phyloP scores from a whole-genome alignment of 2,888 invertebrate species.

The Tipula vernalis region DNA sequence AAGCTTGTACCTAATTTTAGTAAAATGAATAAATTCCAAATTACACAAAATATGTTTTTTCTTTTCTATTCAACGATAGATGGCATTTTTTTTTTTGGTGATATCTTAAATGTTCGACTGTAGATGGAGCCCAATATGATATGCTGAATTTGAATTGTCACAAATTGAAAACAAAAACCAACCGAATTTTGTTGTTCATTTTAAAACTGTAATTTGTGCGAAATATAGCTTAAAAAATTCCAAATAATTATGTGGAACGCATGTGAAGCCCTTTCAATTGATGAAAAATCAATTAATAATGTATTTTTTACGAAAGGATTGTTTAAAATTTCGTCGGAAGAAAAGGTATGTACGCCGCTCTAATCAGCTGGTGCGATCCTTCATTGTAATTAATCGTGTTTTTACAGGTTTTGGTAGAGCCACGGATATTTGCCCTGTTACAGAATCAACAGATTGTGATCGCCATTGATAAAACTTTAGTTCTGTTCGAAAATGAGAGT shows the following conservation, averaged over 20 bases:
- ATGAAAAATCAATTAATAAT: constrained; percentile 32
- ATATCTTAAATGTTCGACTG: neutral
- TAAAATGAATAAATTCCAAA: neutral
- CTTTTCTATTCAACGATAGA: neutral
- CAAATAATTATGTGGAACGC: constrained; percentile 29
- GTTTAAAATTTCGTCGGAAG: constrained; percentile 29
- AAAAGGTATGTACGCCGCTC: constrained; percentile 25
- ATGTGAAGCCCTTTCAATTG: constrained; percentile 25
- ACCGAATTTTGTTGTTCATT: neutral
- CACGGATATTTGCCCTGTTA: constrained; percentile 26
- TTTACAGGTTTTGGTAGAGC: constrained; percentile 25
- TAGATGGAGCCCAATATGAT: neutral
- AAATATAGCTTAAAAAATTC: neutral
- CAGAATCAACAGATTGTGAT: constrained; percentile 31
- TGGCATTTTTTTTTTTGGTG: neutral
- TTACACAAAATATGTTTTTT: neutral
- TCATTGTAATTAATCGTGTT: neutral
- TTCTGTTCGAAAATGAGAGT: constrained; percentile 31
- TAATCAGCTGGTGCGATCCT: neutral
- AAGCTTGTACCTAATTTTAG: too few relatives aligned
- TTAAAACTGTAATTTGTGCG: neutral
- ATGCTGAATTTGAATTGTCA: neutral
- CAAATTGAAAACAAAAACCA: neutral
- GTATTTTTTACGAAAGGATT: constrained; percentile 30
- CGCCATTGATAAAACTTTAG: constrained; percentile 28